phyloP scores from a whole-genome alignment of 2,888 invertebrate species.

The Norana najaformis region DNA sequence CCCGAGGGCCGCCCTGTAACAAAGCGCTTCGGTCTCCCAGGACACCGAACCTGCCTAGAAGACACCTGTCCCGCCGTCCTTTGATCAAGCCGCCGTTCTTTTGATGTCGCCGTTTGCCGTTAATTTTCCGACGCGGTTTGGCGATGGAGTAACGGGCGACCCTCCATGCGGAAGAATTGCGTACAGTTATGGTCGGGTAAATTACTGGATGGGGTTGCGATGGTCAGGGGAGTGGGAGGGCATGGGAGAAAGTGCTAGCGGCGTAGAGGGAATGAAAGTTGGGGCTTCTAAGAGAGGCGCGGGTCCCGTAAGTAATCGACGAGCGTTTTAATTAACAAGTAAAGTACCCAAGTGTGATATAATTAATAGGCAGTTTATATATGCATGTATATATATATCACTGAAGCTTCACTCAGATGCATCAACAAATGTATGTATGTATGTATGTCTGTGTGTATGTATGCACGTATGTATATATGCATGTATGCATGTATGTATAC shows the following conservation, averaged over 20 bases:
- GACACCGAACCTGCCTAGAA: not conserved
- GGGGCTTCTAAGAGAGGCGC: not conserved
- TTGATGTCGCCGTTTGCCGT: not conserved
- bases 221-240: not conserved
- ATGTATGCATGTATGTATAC: not conserved
- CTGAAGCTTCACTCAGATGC: not conserved
- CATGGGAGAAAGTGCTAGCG: not conserved
- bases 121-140: not conserved
- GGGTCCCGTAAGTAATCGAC: not conserved
- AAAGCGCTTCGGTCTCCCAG: not conserved
- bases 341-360: not conserved
- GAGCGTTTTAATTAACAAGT: not conserved
- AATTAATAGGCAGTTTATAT: not conserved
- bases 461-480: not conserved
- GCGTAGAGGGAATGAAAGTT: not conserved
- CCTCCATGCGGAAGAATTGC: not conserved
- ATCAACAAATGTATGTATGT: not conserved
- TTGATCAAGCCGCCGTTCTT: slow-evolving; percentile 3
- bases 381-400: not conserved
- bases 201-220: not conserved
- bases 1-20: not conserved
- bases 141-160: not conserved
- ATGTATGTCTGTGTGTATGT: not conserved
- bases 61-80: not conserved
- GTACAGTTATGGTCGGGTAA: not conserved